These are phyloP conservation scores for Patiria miniata DNA, from an alignment of 35 echinoderm and acorn worm genomes.

Conservation along the genomic window DNA sequence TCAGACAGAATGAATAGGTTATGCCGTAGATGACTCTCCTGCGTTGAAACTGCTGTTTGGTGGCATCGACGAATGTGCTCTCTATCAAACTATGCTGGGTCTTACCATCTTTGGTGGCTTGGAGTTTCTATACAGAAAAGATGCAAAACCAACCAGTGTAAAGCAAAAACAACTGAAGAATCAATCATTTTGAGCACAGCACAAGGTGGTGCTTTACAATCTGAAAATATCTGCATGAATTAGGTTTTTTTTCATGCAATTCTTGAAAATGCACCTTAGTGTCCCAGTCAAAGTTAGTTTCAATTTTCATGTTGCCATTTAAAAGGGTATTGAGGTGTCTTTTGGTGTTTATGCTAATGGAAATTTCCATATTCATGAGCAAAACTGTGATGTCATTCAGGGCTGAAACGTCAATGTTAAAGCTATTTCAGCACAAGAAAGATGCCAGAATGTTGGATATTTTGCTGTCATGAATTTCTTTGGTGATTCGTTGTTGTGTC, in stretches of 20 bases:
- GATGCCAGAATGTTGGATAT: too few species aligned
- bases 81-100: constrained; percentile 14
- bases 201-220: neutral
- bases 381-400: too few species aligned
- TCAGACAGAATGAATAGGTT: constrained; percentile 14
- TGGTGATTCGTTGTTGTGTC: too few species aligned
- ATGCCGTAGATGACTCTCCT: constrained; percentile 32
- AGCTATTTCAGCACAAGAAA: too few species aligned
- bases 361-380: too few species aligned
- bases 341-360: too few species aligned
- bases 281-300: too few species aligned
- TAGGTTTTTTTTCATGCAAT: neutral
- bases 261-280: neutral
- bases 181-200: neutral
- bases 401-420: too few species aligned
- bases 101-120: constrained; percentile 28
- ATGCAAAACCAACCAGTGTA: neutral
- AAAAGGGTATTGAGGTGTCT: too few species aligned
- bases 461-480: too few species aligned
- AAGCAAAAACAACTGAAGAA: neutral
- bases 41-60: neutral
- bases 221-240: neutral
- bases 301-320: neutral
- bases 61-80: neutral
- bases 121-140: constrained; percentile 26